Evolutionary conservation across 1,140 invertebrate genomes (phyloP).

Genomic region (Meloidogyne chitwoodi): DNA sequence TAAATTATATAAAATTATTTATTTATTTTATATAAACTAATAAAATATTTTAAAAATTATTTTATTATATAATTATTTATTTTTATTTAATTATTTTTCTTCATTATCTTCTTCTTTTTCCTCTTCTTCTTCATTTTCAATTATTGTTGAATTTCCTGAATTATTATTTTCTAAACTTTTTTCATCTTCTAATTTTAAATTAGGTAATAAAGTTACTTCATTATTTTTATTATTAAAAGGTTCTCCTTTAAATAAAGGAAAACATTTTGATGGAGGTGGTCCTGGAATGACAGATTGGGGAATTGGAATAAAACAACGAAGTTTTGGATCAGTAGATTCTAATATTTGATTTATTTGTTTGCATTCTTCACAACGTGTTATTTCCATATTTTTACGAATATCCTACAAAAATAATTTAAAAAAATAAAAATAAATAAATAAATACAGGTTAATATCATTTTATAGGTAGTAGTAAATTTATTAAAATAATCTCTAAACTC

Average conservation of each 20-base stretch:
- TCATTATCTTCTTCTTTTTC: not conserved
- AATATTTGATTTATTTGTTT: not conserved
- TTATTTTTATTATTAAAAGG: not conserved
- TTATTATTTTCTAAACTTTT: not conserved
- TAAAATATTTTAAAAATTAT: too few relatives aligned
- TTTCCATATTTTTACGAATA: not conserved
- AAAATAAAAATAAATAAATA: too few relatives aligned
- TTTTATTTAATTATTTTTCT: not conserved
- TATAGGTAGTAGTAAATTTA: too few relatives aligned
- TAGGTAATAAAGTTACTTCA: not conserved
- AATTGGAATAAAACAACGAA: not conserved
- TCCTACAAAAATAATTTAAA: not conserved
- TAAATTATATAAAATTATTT: too few relatives aligned
- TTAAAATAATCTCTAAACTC: too few relatives aligned
- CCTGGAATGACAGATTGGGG: not conserved
- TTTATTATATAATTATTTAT: not conserved
- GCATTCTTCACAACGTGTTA: not conserved
- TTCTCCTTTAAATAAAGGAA: not conserved
- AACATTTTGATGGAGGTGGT: not conserved
- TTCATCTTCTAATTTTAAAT: not conserved
- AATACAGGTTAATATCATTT: too few relatives aligned
- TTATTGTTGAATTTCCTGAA: not conserved
- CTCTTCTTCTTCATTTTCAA: not conserved
- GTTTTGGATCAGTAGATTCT: not conserved
- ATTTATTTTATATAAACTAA: too few relatives aligned